Base-by-base conservation (phyloP, 2,797 vertebrate species). In the Neosalanx taihuensis region DNA sequence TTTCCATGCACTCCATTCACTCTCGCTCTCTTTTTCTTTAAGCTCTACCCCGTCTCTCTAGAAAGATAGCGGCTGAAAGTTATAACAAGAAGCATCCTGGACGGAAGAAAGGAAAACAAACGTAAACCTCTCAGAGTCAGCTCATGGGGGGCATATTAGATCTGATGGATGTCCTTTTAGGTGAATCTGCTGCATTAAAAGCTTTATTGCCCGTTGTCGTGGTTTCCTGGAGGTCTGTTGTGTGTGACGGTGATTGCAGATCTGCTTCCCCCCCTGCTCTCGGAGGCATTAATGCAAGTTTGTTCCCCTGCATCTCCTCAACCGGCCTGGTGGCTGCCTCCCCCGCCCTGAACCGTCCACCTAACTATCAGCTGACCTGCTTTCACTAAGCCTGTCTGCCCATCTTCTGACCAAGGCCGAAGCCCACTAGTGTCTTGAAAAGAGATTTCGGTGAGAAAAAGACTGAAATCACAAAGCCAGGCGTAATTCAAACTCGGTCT, bases 311-410 rank as follows among this genome's bases (percentile, higher is more conserved):
- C 13, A 53, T 30, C 63, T 51, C 61, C 29, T 63, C 46, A 20
- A 18, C 30, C 26, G 5, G 26, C 26, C 75, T 68, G 15, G 18
- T 17, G 13, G 37, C 49, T 51, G 49, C 73, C 23, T 1, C 63
- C 41, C 76, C 71, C 74, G 29, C 67, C 62, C 56, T 51, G 68
- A 74, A 72, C 78, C 56, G 35, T 66, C 81, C 85, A 84, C 84
- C 82, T 86, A 90, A 89, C 88, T 86, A 86, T 85, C 77, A 67
- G 65, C 74, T 91, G 89, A 90, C 88, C 87, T 88, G 86, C 74
- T 90, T 89, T 87, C 78, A 73, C 77, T 89, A 84, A 85, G 81
- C 85, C 72, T 71, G 66, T 30, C 66, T 37, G 30, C 64, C 70
- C 69, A 18, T 69, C 76, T 60, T 7, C 72, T 79, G 76, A 70